phyloP scores from a whole-genome alignment of 2,797 vertebrate genomes.

The Notamacropus eugenii region DNA sequence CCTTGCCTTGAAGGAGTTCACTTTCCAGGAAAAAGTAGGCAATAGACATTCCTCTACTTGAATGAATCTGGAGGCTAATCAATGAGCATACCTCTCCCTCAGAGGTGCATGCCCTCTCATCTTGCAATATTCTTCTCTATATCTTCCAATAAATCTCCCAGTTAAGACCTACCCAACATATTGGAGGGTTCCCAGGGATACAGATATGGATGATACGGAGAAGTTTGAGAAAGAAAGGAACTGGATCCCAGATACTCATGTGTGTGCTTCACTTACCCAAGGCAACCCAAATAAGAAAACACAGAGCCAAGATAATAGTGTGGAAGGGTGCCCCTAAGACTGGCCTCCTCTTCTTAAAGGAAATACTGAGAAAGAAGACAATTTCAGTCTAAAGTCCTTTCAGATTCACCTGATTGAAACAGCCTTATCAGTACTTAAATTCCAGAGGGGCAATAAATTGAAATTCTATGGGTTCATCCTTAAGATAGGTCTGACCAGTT shows the following conservation, averaged over 20 bases:
- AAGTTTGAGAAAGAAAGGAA: neutral
- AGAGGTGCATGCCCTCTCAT: neutral
- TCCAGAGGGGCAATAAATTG: neutral
- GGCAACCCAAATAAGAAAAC: neutral
- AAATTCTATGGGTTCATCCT: neutral
- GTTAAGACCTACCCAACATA: neutral
- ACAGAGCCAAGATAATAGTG: neutral
- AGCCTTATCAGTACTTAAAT: neutral
- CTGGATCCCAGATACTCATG: neutral
- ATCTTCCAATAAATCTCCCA: neutral
- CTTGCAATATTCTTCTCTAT: neutral
- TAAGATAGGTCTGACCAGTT: neutral
- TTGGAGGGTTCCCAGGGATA: neutral
- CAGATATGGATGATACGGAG: neutral
- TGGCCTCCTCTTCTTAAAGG: neutral
- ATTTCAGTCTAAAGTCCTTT: neutral
- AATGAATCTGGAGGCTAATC: neutral
- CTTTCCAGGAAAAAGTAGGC: neutral
- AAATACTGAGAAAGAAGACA: neutral
- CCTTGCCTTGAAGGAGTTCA: neutral
- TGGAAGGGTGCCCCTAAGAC: neutral
- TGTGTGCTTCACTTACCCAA: neutral
- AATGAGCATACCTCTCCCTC: neutral
- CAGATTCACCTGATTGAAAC: neutral
- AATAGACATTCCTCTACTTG: neutral